These are phyloP conservation scores for Callospermophilus lateralis DNA, from an alignment of 2,113 vertebrate genomes.

Conservation along the genomic window DNA sequence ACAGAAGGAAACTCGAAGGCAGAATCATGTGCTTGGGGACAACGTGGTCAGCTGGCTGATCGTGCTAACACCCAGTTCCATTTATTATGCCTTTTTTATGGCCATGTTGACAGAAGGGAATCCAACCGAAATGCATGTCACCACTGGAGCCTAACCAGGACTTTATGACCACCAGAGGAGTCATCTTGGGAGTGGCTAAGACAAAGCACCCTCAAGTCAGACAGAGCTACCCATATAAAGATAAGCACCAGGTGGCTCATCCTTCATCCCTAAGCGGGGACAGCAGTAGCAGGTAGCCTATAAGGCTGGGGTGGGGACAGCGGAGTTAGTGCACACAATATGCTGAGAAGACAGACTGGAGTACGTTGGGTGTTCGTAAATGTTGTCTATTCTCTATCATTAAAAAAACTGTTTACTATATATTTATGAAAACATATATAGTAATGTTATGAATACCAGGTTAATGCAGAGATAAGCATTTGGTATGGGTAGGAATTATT, in stretches of 20 bases:
- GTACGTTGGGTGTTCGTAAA: not conserved
- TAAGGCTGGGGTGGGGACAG: not conserved
- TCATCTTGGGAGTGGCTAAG: not conserved
- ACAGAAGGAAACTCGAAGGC: not conserved
- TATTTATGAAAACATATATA: too few species aligned
- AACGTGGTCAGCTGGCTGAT: not conserved
- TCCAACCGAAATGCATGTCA: not conserved
- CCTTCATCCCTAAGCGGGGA: not conserved
- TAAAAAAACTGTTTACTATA: too few species aligned
- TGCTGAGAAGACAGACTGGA: not conserved
- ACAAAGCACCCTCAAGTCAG: not conserved
- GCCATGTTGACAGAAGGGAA: not conserved
- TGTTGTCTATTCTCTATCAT: not conserved
- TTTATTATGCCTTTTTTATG: not conserved
- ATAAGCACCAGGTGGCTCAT: not conserved
- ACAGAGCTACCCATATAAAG: accelerated
- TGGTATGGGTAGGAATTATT: not conserved
- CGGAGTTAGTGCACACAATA: not conserved
- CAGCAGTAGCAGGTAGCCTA: not conserved
- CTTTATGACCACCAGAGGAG: not conserved
- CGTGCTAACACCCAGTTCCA: not conserved
- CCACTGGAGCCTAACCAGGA: not conserved
- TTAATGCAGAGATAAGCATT: conserved; percentile 55
- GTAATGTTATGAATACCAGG: too few species aligned
- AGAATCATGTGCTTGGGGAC: not conserved